Base-by-base conservation (phyloP, 2,113 vertebrate species). In the Noctilio leporinus region DNA sequence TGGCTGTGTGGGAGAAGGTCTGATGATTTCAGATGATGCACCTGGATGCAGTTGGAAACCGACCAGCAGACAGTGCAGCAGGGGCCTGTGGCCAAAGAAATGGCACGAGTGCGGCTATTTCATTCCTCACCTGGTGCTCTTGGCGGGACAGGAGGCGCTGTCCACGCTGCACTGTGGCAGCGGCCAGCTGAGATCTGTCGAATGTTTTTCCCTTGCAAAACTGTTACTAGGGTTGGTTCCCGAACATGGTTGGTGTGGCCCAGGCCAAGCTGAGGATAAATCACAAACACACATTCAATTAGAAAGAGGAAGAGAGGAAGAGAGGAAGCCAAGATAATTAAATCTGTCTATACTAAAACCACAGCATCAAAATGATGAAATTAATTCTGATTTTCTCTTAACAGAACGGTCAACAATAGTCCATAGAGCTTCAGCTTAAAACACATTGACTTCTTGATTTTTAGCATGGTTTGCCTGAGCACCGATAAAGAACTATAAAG, bases 91-190 rank as follows among this genome's bases (percentile, higher is more conserved):
- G 20, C 67, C 57, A 78, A 19, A 17, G 38, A 55, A 86, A 72
- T n/a, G 76, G 62, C 33, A 22, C 53, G 28, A 47, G 17, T 0
- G 7, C 0, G 47, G 38, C 0, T 3, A 15, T 1, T 26, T 1
- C 7, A n/a, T 0, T 80, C n/a, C 91, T 97, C 53, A 99, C 98
- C 97, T 75, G 97, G 98, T 15, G 98, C 98, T 93, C 98, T 97
- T 0, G 98, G 99, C 0, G 98, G 98, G 15, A 98, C 98, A 0
- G 98, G 98, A 0, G 98, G 97, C 0, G 98, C 98, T 0, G 98
- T 99, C 99, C 99, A 99, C 0, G 99, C 98, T 0, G 98, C 98
- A n/a, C 99, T 99, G 96, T 99, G 99, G 83, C 99, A 99, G 30
- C 99, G 98, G 20, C 99, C 99, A 0, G 98, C 99, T 0, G 99